Evolutionary conservation across 2,888 invertebrate genomes (phyloP), one percentile per base, ranked within the genome.

Genomic region (Epsilonema sp.): DNA sequence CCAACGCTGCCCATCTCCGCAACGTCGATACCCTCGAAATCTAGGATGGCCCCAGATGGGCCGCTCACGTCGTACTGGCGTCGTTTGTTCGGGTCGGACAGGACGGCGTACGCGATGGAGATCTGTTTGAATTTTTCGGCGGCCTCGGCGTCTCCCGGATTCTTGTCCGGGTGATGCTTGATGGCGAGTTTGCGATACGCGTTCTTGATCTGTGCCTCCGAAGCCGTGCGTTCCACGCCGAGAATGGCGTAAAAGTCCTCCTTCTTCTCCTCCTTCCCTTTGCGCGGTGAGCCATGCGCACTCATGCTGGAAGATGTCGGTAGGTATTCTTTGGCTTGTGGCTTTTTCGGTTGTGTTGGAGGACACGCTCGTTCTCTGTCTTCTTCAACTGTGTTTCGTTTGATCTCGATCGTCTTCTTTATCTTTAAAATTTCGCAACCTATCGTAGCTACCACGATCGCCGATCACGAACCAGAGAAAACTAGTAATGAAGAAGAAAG

Each of bases 41-140:
- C 62, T 2, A 57, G 46, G 31, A 59, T 54, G 43, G 57, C 55
- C 16, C 54, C 54, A 5, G 55, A 57, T 3, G 61, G 61, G 1
- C 64, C 64, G 46, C 54, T 53, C 38, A 65, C 51, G 49, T 63
- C 64, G 46, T 63, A 63, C 51, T 63, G 63, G 2, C 63, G 51
- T 40, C 64, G 50, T 36, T 63, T 61, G 45, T 62, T 62, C 4
- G 64, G 64, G 49, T 63, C 64, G 5, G 60, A 59, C 13, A 63
- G 53, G 1, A 63, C 61, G 1, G 63, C 55, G 47, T 63, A 65
- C 2, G 64, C 64, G 16, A 63, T 63, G 4, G 58, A 58, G 4
- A 63, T 57, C 46, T 60, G 57, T 50, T 63, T 62, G 52, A 63
- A 63, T 37, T 52, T 52, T 44, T 63, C 62, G 44, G 61, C 59